These are phyloP conservation scores for Mirounga angustirostris DNA, from an alignment of 2,113 vertebrate species.

Conservation along the genomic window DNA sequence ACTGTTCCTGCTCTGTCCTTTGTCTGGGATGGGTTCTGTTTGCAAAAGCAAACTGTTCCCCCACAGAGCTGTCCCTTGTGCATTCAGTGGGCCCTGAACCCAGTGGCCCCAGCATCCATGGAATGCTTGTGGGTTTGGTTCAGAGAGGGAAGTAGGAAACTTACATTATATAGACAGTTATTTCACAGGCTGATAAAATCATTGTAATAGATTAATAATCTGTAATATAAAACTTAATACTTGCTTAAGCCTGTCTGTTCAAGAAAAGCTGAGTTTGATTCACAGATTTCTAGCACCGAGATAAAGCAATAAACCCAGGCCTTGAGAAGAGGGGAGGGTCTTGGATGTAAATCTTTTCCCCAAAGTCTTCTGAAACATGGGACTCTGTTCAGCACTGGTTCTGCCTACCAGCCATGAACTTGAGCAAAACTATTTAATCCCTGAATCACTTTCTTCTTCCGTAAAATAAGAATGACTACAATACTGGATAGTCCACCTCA, in stretches of 20 bases:
- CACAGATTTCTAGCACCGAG: slow-evolving; percentile 19
- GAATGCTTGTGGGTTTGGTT: slow-evolving; percentile 27
- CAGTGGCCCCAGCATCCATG: background rate
- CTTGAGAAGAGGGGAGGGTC: background rate
- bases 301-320: background rate
- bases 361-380: background rate
- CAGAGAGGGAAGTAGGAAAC: slow-evolving; percentile 63
- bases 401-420: background rate
- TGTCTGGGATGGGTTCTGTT: background rate
- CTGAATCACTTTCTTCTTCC: background rate
- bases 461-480: background rate
- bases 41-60: background rate
- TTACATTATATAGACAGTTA: slow-evolving; percentile 68
- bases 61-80: background rate
- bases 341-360: background rate
- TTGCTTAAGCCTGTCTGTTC: slow-evolving; percentile 68
- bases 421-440: background rate
- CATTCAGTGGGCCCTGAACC: background rate
- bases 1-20: background rate
- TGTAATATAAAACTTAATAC: slow-evolving; percentile 72
- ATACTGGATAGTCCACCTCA: fast-evolving
- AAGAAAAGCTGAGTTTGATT: slow-evolving; percentile 66
- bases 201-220: slow-evolving; percentile 74
- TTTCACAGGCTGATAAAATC: slow-evolving; percentile 79
- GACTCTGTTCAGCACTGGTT: background rate